Percentiles rank a stretch among this genome's conserved stretches.
phyloP scores from a whole-genome alignment of 2,888 invertebrate species.

The Rhorus exstirpatorius region DNA sequence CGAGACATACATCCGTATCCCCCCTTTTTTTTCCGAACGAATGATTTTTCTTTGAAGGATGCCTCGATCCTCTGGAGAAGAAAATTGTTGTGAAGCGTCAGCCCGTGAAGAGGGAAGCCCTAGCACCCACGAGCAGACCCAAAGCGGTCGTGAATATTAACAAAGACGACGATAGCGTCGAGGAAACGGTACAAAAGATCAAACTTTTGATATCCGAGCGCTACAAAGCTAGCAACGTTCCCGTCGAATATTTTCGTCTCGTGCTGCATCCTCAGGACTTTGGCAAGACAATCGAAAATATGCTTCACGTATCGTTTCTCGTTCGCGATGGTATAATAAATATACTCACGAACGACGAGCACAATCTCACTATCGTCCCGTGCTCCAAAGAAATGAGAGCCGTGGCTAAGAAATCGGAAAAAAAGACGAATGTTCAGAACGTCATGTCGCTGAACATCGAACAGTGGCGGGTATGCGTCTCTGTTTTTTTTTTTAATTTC shows the following conservation, averaged over 20 bases:
- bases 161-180: conserved; percentile 87
- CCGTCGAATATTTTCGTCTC: conserved; percentile 88
- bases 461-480: conserved; percentile 87
- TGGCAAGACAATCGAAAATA: conserved; percentile 89
- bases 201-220: conserved; percentile 86
- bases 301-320: conserved; percentile 89
- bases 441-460: conserved; percentile 87
- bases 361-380: conserved; percentile 78
- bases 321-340: conserved; percentile 87
- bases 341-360: conserved; percentile 80
- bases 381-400: conserved; percentile 78
- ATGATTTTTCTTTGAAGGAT: conserved; percentile 68
- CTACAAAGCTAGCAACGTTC: conserved; percentile 84
- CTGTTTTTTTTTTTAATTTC: conserved; percentile 7
- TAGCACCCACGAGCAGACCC: conserved; percentile 86
- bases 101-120: conserved; percentile 75
- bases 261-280: conserved; percentile 89
- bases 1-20: background rate
- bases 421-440: conserved; percentile 87
- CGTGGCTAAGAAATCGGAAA: conserved; percentile 73
- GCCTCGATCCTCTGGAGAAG: conserved; percentile 70
- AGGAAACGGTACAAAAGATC: conserved; percentile 88
- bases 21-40: background rate
- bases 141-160: conserved; percentile 87
- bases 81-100: conserved; percentile 70